These are phyloP conservation scores for Thecocarcelia acutangulata DNA, from an alignment of 2,888 invertebrate genomes.

Conservation along the genomic window DNA sequence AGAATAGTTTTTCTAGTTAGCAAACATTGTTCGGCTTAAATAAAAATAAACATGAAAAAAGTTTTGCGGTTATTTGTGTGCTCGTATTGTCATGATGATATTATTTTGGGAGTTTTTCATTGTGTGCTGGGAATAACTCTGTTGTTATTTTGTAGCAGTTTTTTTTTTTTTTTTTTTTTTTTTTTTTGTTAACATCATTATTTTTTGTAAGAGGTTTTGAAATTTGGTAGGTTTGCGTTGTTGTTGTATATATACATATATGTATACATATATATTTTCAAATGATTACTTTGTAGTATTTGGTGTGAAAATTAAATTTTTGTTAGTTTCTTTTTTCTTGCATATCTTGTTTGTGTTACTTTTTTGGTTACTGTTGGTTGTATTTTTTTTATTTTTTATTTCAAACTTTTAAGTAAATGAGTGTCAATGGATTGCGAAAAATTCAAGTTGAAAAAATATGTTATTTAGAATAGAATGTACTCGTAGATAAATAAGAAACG, in stretches of 20 bases:
- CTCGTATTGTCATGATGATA: constrained; percentile 27
- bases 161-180: constrained; percentile 37
- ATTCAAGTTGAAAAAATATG: neutral
- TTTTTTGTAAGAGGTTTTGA: constrained; percentile 37
- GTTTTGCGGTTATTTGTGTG: constrained; percentile 40
- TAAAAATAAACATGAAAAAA: neutral
- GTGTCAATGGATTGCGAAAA: constrained; percentile 43
- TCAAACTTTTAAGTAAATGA: constrained; percentile 6
- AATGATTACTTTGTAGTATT: constrained; percentile 15
- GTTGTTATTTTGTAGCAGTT: constrained; percentile 11
- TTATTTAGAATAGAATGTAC: neutral
- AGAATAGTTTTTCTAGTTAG: constrained; percentile 33
- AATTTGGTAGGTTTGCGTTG: constrained; percentile 10
- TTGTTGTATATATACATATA: too few relatives aligned
- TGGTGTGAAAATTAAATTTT: constrained; percentile 34
- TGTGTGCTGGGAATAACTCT: constrained; percentile 44
- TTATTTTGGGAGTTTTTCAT: constrained; percentile 48
- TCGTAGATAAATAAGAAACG: constrained; percentile 33
- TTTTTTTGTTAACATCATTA: constrained; percentile 36
- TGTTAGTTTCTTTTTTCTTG: constrained; percentile 17
- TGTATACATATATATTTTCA: too few relatives aligned
- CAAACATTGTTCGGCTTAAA: constrained; percentile 22
- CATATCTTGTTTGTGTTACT: constrained; percentile 6
- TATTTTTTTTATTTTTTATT: neutral
- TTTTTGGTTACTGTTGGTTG: constrained; percentile 1